Evolutionary conservation across 1,140 invertebrate species (phyloP).

Genomic region (Tribolium castaneum): DNA sequence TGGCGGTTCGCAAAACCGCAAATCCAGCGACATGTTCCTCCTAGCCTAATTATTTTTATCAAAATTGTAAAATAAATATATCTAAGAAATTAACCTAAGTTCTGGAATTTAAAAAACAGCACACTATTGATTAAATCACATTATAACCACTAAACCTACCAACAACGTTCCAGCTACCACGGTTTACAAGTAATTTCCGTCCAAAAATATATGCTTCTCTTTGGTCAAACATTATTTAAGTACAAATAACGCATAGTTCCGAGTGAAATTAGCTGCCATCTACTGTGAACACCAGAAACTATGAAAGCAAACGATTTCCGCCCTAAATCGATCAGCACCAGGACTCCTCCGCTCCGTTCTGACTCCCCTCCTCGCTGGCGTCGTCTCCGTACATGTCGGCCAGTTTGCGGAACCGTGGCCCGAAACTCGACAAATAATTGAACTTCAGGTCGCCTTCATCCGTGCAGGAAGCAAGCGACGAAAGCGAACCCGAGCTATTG

Average conservation of each 20-base stretch:
- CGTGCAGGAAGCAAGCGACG: conserved; percentile 91
- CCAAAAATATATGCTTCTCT: conserved; percentile 54
- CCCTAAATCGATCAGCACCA: conserved; percentile 73
- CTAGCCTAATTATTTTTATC: no score
- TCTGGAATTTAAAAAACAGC: not conserved
- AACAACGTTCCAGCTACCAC: not conserved
- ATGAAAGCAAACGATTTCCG: not conserved
- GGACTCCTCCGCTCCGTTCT: conserved; percentile 78
- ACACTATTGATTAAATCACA: conserved; percentile 7
- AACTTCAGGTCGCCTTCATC: conserved; percentile 96
- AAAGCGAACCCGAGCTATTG: conserved; percentile 90
- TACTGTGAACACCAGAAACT: not conserved
- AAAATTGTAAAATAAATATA: conserved; percentile 13
- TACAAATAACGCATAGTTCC: conserved; percentile 47
- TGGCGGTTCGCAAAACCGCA: no score
- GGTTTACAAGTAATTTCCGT: conserved; percentile 34
- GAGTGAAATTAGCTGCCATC: not conserved
- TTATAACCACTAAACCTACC: conserved; percentile 11
- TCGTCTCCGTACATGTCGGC: conserved; percentile 97
- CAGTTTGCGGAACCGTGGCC: conserved; percentile 94
- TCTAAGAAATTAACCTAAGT: conserved; percentile 6
- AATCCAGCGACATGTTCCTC: no score
- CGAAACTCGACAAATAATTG: conserved; percentile 96
- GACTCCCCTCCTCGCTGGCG: conserved; percentile 81
- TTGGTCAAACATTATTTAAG: conserved; percentile 57